Evolutionary conservation across 2,113 vertebrate genomes (phyloP).

Genomic region (Zingel zingel): DNA sequence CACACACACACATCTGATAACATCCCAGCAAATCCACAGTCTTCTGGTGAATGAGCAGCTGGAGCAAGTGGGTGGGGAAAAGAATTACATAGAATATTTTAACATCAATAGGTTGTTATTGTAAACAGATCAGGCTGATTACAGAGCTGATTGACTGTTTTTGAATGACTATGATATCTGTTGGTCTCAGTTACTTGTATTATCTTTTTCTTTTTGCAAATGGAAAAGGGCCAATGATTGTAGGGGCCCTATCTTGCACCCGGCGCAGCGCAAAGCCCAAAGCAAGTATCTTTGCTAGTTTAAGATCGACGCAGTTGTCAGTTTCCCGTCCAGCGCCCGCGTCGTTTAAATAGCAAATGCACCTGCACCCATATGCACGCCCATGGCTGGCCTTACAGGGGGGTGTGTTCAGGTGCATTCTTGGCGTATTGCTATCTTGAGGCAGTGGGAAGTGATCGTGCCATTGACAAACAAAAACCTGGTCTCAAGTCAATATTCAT

Average conservation of each 20-base stretch:
- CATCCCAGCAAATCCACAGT: slow-evolving; percentile 2
- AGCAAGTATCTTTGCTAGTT: too few species aligned
- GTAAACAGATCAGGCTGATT: neutral
- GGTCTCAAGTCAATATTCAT: too few species aligned
- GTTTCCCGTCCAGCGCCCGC: too few species aligned
- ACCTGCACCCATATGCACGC: too few species aligned
- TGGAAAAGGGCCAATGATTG: neutral
- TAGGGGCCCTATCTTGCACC: neutral
- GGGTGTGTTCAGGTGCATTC: too few species aligned
- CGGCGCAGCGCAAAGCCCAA: too few species aligned
- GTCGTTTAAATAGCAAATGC: too few species aligned
- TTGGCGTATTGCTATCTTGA: too few species aligned
- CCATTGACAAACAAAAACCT: too few species aligned
- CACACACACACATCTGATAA: slow-evolving; percentile 18
- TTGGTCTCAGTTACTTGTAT: neutral
- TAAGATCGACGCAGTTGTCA: too few species aligned
- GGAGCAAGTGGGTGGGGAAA: neutral
- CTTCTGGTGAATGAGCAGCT: neutral
- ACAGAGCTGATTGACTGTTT: slow-evolving; percentile 4
- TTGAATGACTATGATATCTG: neutral
- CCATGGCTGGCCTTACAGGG: too few species aligned
- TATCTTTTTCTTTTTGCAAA: neutral
- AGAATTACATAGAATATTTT: neutral
- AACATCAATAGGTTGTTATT: neutral
- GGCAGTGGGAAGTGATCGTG: too few species aligned